Percentiles rank a stretch among this genome's conserved stretches.
These are phyloP conservation scores for Caretta caretta DNA, from an alignment of 2,113 vertebrate genomes.

Conservation along the genomic window DNA sequence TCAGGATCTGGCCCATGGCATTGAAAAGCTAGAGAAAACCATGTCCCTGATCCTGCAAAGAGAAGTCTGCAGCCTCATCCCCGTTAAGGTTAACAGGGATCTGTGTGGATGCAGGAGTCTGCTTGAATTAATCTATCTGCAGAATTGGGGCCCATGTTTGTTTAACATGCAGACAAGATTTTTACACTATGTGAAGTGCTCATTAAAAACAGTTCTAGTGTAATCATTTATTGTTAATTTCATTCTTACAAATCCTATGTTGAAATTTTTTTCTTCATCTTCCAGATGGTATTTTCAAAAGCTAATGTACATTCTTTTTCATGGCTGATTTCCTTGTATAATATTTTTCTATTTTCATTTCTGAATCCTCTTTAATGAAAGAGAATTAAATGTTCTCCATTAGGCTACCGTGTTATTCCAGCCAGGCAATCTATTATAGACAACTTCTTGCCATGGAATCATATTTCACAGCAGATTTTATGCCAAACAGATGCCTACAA, in stretches of 20 bases:
- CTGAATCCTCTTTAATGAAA: slow-evolving; percentile 11
- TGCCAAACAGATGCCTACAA: not conserved
- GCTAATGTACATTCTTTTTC: not conserved
- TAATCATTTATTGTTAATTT: fast-evolving
- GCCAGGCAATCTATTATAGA: not conserved
- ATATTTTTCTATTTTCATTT: not conserved
- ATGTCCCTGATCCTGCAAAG: not conserved
- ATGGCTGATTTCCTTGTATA: not conserved
- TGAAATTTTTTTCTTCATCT: not conserved
- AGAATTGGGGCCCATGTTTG: not conserved
- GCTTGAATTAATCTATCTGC: not conserved
- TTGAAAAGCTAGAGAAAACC: not conserved
- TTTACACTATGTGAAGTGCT: not conserved
- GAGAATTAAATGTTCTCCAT: not conserved
- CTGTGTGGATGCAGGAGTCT: fast-evolving
- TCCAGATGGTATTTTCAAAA: not conserved
- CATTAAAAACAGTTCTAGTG: not conserved
- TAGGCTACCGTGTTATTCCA: not conserved
- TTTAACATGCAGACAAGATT: not conserved
- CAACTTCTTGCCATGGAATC: not conserved
- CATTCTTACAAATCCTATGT: not conserved
- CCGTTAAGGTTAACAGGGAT: not conserved
- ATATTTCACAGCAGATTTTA: slow-evolving; percentile 22
- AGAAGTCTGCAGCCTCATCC: not conserved
- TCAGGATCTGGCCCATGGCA: fast-evolving